These are phyloP conservation scores for Alethe diademata DNA, from an alignment of 2,113 vertebrate genomes.

Conservation along the genomic window DNA sequence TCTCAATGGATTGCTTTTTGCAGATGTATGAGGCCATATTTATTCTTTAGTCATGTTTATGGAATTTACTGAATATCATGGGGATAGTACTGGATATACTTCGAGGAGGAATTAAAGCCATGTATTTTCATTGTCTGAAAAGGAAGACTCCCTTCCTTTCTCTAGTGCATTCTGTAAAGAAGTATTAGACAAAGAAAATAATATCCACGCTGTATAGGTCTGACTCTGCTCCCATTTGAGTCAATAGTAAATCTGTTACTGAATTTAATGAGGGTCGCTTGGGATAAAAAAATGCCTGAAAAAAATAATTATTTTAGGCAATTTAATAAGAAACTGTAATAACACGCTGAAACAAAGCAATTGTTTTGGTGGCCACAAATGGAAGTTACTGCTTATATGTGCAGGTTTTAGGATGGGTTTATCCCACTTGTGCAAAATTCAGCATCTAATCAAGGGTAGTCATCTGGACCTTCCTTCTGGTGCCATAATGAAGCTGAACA, in stretches of 20 bases:
- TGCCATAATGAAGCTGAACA: background rate
- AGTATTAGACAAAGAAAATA: background rate
- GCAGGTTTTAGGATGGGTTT: background rate
- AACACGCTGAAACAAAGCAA: background rate
- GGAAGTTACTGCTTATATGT: background rate
- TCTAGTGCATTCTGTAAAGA: background rate
- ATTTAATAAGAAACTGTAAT: constrained; percentile 23
- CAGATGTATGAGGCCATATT: background rate
- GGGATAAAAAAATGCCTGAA: background rate
- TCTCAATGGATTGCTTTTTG: background rate
- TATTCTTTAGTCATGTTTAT: background rate
- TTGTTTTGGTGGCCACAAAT: background rate
- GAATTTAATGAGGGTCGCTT: background rate
- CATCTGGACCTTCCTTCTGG: background rate
- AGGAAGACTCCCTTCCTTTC: background rate
- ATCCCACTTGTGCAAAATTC: background rate
- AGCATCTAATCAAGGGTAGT: background rate
- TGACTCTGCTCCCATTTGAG: background rate
- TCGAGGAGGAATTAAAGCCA: background rate
- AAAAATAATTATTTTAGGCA: background rate
- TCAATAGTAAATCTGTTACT: constrained; percentile 10
- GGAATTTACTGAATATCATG: background rate
- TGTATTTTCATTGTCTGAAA: constrained; percentile 9
- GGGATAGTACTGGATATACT: background rate
- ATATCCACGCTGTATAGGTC: background rate